Base-by-base conservation (phyloP, 2,888 invertebrate genomes). In the Catonia carolina region DNA sequence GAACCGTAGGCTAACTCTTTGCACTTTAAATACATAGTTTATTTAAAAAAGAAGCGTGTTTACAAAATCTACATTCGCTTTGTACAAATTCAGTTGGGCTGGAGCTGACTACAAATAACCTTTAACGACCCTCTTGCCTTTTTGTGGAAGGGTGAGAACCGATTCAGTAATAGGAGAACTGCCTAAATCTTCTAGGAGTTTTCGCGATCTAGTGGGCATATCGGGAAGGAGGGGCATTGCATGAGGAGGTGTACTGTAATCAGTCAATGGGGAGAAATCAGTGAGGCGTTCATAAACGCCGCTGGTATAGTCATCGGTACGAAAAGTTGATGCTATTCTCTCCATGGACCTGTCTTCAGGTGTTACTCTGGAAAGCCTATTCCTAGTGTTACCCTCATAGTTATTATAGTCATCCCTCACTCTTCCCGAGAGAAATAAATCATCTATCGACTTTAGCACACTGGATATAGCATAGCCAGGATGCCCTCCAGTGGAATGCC, bases 171-270 rank as follows among this genome's bases (percentile, higher is more conserved):
- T 70, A 18, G 73, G 72, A 17, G 71, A 69, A 58, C 72, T 72
- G 45, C 73, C 74, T 58, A 75, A 67, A 65, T 75, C 74, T 66
- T 75, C 75, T 45, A 76, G 68, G 45, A 75, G 67, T 64, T 76
- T 76, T 59, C 79, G 68, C 22, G 78, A 78, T 53, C 77, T 70
- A 39, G 75, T 75, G 36, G 77, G 78, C 71, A 79, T 77, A 68
- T 79, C 79, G 42, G 76, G 77, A 58, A 79, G 71, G 45, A 79
- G 69, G 15, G 78, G 79, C 79, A 79, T 79, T 15, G 78, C 78
- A 12, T 78, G 77, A 6, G 70, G 71, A 6, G 70, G 71, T 33
- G 70, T 70, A 52, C 58, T 62, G 65, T 68, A 70, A 67, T 74
- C 74, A 48, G 72, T 70, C 55, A 72, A 64, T 42, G 73, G 73